A percentile compares a stretch with the other conserved stretches of the same genome.
These are phyloP conservation scores for Astyanax mexicanus DNA, from an alignment of 2,797 vertebrate species.

Conservation along the genomic window DNA sequence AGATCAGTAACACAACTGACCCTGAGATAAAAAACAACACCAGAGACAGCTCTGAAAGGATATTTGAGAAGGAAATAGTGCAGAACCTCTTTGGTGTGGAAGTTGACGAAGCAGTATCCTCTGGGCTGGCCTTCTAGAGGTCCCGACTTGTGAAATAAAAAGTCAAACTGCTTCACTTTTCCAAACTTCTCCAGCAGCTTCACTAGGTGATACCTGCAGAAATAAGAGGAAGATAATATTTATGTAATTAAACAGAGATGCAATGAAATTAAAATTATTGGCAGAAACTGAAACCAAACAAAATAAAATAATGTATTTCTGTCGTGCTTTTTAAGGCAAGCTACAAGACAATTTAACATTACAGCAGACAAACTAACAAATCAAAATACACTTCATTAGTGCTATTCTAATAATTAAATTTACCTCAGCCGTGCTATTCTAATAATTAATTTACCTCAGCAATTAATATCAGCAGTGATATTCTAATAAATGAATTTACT, in stretches of 20 bases:
- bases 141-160: slow-evolving; percentile 97
- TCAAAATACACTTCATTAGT: no score
- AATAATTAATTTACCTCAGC: no score
- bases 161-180: slow-evolving; percentile 97
- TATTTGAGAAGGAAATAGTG: not conserved
- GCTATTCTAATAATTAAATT: no score
- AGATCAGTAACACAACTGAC: not conserved
- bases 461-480: no score
- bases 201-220: slow-evolving; percentile 90
- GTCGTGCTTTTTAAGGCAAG: no score
- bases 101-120: slow-evolving; percentile 99
- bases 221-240: slow-evolving; percentile 45
- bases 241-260: not conserved
- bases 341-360: no score
- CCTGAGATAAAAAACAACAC: not conserved
- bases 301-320: no score
- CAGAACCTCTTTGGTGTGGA: slow-evolving; percentile 95
- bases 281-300: no score
- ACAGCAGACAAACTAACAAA: no score
- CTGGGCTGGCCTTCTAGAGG: slow-evolving; percentile 97
- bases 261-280: no score
- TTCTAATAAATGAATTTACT: no score
- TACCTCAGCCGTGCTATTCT: no score
- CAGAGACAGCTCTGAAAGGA: not conserved
- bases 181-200: slow-evolving; percentile 97